Conservation (phyloP, 35 echinoderm and acorn worm species). For the Nesometra sesokonis region DNA sequence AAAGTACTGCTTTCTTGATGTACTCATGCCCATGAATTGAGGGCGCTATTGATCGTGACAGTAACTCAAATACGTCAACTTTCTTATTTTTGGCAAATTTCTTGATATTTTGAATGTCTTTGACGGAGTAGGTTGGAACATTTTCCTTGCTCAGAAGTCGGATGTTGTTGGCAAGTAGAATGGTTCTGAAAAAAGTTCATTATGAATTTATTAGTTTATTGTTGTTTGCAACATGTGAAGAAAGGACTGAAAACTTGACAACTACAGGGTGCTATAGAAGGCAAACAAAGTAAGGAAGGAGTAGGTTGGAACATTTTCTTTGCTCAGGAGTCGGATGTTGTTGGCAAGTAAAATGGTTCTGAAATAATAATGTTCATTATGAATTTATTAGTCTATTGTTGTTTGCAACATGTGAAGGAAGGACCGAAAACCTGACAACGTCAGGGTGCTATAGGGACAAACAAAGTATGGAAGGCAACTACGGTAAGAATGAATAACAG, state of each 20-base stretch:
- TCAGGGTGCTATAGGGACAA: too few species aligned
- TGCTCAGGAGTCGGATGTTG: slow-evolving; percentile 78
- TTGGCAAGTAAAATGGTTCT: slow-evolving; percentile 91
- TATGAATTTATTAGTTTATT: too few species aligned
- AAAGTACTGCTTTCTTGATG: slow-evolving; percentile 93
- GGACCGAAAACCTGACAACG: too few species aligned
- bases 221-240: too few species aligned
- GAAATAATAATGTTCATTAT: too few species aligned
- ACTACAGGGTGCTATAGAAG: too few species aligned
- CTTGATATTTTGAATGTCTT: slow-evolving; percentile 72
- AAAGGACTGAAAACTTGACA: too few species aligned
- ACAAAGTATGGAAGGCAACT: too few species aligned
- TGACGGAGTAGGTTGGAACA: slow-evolving; percentile 51
- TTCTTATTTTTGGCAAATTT: slow-evolving; percentile 55
- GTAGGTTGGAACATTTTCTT: slow-evolving; percentile 65
- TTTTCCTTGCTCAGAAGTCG: slow-evolving; percentile 83
- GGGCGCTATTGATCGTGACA: slow-evolving; percentile 78
- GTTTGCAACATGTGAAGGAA: too few species aligned
- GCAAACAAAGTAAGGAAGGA: too few species aligned
- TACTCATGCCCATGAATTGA: slow-evolving; percentile 98
- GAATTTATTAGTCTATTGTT: too few species aligned
- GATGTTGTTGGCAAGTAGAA: slow-evolving; percentile 84
- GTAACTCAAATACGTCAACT: slow-evolving; percentile 60
- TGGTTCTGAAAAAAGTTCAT: slow-evolving; percentile 68
- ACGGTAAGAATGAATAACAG: too few species aligned